Evolutionary conservation across 1,140 invertebrate genomes (phyloP), one percentile per base, ranked within the genome.

Genomic region (Homarus americanus): DNA sequence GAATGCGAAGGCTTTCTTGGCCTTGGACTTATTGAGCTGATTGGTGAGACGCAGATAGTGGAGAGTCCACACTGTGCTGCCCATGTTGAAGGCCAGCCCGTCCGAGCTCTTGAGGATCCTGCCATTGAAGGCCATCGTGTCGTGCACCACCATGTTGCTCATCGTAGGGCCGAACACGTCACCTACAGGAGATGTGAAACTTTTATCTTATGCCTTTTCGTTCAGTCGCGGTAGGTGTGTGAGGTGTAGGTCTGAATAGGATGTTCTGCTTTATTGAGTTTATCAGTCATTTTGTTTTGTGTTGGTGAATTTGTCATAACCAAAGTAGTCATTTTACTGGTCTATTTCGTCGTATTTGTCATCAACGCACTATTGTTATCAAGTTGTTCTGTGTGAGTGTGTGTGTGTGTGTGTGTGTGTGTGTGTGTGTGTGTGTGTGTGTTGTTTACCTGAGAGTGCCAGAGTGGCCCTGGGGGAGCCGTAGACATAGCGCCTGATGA

Each of bases 151-250:
- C 5, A 72, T 58, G 66, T 82, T 76, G 0, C 97, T 97, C 93
- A 99, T 93, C 10, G 93, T 92, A 17, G 95, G 95, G 0, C 95
- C 96, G 63, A 96, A 95, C 5, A 96, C 94, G 93, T 96, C 96
- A 93, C 95, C 96, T 92, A 76, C 10, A 44, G 83, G 44, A 24
- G 5, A 28, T n/a, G n/a, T n/a, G n/a, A n/a, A n/a, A n/a, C n/a
- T n/a, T n/a, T n/a, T n/a, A n/a, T n/a, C n/a, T n/a, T n/a, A n/a
- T n/a, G n/a, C n/a, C n/a, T n/a, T n/a, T n/a, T n/a, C n/a, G n/a
- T n/a, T n/a, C n/a, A n/a, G n/a, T n/a, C n/a, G n/a, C n/a, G n/a
- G n/a, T n/a, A n/a, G n/a, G n/a, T n/a, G n/a, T n/a, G n/a, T n/a
- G n/a, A n/a, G n/a, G n/a, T n/a, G n/a, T n/a, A n/a, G n/a, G n/a